These are phyloP conservation scores for Rhinophrynus dorsalis DNA, from an alignment of 2,797 vertebrate species.

Conservation along the genomic window DNA sequence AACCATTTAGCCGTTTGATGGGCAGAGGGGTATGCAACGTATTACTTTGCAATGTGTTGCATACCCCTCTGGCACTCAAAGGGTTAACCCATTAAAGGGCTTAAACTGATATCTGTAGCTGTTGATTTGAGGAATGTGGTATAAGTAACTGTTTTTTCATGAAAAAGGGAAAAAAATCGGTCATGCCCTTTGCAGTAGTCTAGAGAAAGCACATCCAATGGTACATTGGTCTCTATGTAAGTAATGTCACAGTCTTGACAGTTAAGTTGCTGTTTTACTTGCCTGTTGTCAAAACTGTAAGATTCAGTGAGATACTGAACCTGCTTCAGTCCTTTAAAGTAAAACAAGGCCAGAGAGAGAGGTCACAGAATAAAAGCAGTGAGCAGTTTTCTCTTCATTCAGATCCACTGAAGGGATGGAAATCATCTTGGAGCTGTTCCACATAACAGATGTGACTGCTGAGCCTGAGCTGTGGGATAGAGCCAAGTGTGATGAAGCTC, in stretches of 20 bases:
- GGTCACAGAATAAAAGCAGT: background rate
- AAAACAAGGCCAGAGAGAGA: constrained; percentile 5
- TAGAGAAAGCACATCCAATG: background rate
- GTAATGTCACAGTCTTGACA: constrained; percentile 3
- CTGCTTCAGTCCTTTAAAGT: background rate
- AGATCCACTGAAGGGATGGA: background rate
- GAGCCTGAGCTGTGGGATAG: constrained; percentile 20
- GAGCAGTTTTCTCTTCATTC: constrained; percentile 13
- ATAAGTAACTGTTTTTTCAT: too few relatives aligned
- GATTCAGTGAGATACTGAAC: background rate
- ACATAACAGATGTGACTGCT: constrained; percentile 2
- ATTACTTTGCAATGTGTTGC: too few relatives aligned
- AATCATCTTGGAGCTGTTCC: constrained; percentile 20
- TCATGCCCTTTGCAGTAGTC: too few relatives aligned
- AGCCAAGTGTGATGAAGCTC: constrained; percentile 14
- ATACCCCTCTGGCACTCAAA: too few relatives aligned
- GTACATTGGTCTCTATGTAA: background rate
- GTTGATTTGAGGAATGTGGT: too few relatives aligned
- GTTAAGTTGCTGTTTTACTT: constrained; percentile 8
- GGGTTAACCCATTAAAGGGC: too few relatives aligned
- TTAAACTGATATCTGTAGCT: too few relatives aligned
- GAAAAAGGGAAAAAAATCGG: too few relatives aligned
- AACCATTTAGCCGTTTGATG: too few relatives aligned
- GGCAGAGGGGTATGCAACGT: too few relatives aligned
- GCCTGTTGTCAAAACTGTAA: constrained; percentile 17